These are phyloP conservation scores for Cyrtonyx montezumae DNA, from an alignment of 2,113 vertebrate genomes.

Conservation along the genomic window DNA sequence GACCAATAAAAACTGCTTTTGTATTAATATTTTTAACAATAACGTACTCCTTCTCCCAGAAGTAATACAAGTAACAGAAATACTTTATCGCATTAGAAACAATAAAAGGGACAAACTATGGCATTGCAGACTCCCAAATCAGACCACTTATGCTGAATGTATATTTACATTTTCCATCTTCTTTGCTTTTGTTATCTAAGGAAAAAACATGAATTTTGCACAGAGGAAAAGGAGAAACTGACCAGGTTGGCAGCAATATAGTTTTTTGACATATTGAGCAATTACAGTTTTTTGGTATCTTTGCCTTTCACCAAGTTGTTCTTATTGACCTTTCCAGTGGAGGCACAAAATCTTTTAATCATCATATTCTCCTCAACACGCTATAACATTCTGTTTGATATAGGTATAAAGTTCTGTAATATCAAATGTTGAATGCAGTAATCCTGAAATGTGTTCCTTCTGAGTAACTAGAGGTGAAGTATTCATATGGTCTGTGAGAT, in stretches of 20 bases:
- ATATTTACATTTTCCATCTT: background rate
- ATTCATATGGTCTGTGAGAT: background rate
- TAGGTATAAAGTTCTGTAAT: background rate
- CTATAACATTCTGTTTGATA: background rate
- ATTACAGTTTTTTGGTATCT: background rate
- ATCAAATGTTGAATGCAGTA: background rate
- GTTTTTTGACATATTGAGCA: background rate
- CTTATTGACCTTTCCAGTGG: background rate
- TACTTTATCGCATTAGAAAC: background rate
- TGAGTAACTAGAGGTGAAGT: background rate
- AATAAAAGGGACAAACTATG: no score
- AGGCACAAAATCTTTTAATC: background rate
- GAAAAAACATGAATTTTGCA: background rate
- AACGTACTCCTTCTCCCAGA: background rate
- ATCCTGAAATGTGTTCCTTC: background rate
- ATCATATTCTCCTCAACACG: background rate
- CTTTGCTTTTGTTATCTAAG: background rate
- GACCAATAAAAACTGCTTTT: background rate
- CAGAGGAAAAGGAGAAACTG: background rate
- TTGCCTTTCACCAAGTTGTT: background rate
- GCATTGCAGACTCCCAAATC: background rate
- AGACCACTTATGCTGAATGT: background rate
- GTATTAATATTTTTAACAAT: background rate
- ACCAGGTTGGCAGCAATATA: background rate
- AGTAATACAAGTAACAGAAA: background rate